Base-by-base conservation (phyloP, 1,140 invertebrate species). In the Vollenhovia emeryi region DNA sequence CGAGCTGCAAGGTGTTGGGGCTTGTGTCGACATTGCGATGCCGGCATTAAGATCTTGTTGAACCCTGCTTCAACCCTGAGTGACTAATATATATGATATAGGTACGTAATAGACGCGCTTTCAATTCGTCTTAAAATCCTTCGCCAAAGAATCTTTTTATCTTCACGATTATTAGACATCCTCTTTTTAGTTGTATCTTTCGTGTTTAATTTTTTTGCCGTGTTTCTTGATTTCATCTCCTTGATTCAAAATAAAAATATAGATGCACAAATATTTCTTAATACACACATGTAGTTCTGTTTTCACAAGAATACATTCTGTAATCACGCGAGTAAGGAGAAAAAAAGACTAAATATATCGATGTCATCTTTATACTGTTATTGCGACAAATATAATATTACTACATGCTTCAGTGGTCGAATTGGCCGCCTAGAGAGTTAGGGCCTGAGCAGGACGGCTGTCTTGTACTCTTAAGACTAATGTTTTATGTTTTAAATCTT, bases 11-110 rank as follows among this genome's bases (percentile, higher is more conserved):
- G 60, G 4, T 68, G 9, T 52, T 68, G 43, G 21, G 73, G n/a
- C 21, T 2, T 64, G 43, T 13, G 15, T 59, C 36, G 52, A 6
- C 40, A 45, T 15, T 48, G 57, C 3, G 52, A 75, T 57, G 24
- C 18, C 33, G 50, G 3, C 40, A 15, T 52, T 30, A 57, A 43
- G 40, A 64, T 21, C 3, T 5, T 40, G 36, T 59, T 52, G 11
- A 57, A 59, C 33, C n/a, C n/a, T 75, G n/a, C 33, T 43, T 66
- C 48, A 78, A 66, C 4, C 21, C 59, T 50, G 33, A 3, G 36
- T 40, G 24, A 75, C 33, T 76, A 59, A 64, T 78, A 36, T 21
- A 24, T 30, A 7, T n/a, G n/a, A n/a, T n/a, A n/a, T n/a, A n/a
- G n/a, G n/a, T n/a, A n/a, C 13, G 6, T 76, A 76, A 76, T 27